Conservation (phyloP, 2,888 invertebrate species). For the Eremobia ochroleuca region DNA sequence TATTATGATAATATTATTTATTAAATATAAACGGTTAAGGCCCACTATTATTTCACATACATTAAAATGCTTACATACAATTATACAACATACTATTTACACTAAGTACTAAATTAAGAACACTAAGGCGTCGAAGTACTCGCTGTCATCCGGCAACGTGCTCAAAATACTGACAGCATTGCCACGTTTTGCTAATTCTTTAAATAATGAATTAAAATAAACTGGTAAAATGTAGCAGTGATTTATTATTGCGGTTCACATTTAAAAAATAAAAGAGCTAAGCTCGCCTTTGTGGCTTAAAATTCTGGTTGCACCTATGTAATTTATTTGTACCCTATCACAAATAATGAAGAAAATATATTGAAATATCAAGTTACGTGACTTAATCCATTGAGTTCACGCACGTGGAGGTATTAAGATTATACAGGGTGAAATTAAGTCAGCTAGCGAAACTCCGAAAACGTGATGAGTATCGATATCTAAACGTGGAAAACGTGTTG, state of each 20-base stretch:
- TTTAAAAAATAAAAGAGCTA: neutral
- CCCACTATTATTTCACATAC: neutral
- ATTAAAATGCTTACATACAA: neutral
- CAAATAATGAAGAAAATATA: conserved; percentile 16
- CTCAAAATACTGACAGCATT: neutral
- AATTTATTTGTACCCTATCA: conserved; percentile 9
- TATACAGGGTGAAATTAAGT: neutral
- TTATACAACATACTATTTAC: neutral
- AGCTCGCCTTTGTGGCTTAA: neutral
- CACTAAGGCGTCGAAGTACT: neutral
- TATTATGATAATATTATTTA: no score
- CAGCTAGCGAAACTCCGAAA: no score
- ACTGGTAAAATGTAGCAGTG: neutral
- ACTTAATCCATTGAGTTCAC: conserved; percentile 8
- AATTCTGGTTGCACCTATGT: neutral
- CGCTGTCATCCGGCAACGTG: neutral
- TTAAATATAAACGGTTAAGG: neutral
- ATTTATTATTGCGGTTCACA: neutral
- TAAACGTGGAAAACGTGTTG: no score
- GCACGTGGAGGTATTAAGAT: neutral
- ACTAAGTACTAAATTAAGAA: neutral
- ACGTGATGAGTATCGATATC: no score
- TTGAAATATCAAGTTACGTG: conserved; percentile 21
- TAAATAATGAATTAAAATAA: neutral
- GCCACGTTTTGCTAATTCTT: neutral